Conservation (phyloP, 1,140 invertebrate species). For the Heliothis subflexa region DNA sequence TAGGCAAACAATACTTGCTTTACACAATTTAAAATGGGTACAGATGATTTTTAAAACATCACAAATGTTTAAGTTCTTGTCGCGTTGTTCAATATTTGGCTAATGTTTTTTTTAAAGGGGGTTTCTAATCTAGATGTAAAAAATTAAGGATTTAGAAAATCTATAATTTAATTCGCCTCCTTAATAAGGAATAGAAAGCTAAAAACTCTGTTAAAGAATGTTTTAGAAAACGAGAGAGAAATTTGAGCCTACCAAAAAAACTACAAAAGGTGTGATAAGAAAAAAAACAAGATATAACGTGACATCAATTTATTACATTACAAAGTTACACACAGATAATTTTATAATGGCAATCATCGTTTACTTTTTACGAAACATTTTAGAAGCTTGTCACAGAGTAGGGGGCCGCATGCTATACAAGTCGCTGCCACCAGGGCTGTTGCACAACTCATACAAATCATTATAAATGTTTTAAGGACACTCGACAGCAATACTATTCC, state of each 20-base stretch:
- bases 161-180: not conserved
- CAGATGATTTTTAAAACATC: not conserved
- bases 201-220: not conserved
- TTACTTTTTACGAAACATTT: constrained; percentile 47
- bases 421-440: constrained; percentile 62
- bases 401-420: constrained; percentile 59
- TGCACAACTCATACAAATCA: constrained; percentile 65
- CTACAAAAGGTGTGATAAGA: not conserved
- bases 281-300: not conserved
- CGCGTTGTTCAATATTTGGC: too few relatives aligned
- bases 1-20: constrained; percentile 8
- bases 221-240: too few relatives aligned
- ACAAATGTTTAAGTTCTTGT: not conserved
- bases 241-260: not conserved
- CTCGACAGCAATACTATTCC: constrained; percentile 6
- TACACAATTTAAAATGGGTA: not conserved
- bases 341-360: constrained; percentile 21
- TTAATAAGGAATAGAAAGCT: not conserved
- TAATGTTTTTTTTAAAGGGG: too few relatives aligned
- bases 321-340: not conserved
- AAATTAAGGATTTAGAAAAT: too few relatives aligned
- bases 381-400: constrained; percentile 59
- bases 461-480: constrained; percentile 38
- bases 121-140: too few relatives aligned
- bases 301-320: constrained; percentile 28